Conservation (phyloP, 2,797 vertebrate genomes). For the Streptopelia turtur region DNA sequence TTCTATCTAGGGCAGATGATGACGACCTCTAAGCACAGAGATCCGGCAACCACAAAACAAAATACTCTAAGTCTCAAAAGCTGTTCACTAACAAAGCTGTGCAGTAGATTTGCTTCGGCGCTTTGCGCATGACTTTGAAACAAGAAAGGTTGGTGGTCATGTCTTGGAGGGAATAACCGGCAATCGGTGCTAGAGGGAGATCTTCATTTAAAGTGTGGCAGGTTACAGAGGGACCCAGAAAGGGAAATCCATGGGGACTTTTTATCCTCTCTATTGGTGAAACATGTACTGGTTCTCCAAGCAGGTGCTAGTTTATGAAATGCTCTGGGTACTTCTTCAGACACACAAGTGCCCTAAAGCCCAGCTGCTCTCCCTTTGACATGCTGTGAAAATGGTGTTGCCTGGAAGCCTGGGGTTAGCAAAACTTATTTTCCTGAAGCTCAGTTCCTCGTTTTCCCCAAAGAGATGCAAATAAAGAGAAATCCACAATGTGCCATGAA, state of each 20-base stretch:
- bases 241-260: neutral
- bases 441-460: neutral
- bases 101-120: neutral
- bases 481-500: neutral
- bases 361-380: neutral
- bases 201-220: neutral
- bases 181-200: neutral
- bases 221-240: neutral
- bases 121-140: neutral
- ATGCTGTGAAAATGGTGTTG: neutral
- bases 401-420: neutral
- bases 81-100: slow-evolving; percentile 2
- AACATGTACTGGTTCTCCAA: neutral
- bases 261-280: neutral
- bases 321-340: neutral
- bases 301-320: neutral
- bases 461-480: neutral
- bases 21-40: slow-evolving; percentile 48
- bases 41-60: slow-evolving; percentile 12
- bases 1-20: slow-evolving; percentile 54
- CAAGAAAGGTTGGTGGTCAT: neutral
- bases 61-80: slow-evolving; percentile 9
- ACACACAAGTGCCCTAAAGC: neutral
- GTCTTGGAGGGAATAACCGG: neutral
- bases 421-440: neutral